A percentile compares a stretch with the other conserved stretches of the same genome.
These are phyloP conservation scores for Drosophila birchii DNA, from an alignment of 2,888 invertebrate genomes.

Conservation along the genomic window DNA sequence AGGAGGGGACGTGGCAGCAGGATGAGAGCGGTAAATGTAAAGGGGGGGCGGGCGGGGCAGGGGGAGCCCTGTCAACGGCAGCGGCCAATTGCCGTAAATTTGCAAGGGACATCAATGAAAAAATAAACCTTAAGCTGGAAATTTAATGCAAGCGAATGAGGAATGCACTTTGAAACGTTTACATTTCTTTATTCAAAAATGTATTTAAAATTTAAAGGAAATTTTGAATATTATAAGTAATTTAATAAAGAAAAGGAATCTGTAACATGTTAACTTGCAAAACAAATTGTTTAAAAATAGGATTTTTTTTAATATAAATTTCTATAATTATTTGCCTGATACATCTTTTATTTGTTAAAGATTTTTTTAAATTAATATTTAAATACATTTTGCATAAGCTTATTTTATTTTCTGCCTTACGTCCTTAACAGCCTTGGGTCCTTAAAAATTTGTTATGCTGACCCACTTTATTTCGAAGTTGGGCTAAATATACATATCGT, in stretches of 20 bases:
- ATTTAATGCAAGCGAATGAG: not conserved
- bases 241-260: not conserved
- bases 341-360: no score
- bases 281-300: not conserved
- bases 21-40: not conserved
- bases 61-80: slow-evolving; percentile 62
- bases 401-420: not conserved
- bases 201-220: not conserved
- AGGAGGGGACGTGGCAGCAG: slow-evolving; percentile 11
- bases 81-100: slow-evolving; percentile 70
- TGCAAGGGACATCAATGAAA: slow-evolving; percentile 63
- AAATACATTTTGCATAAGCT: no score
- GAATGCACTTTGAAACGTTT: slow-evolving; percentile 2
- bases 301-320: not conserved
- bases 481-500: not conserved
- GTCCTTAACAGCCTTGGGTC: not conserved
- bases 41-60: not conserved
- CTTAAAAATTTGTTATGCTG: slow-evolving; percentile 1
- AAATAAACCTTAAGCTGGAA: slow-evolving; percentile 20
- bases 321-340: no score
- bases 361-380: no score
- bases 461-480: not conserved
- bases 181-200: not conserved
- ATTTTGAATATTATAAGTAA: not conserved
- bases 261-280: no score